Evolutionary conservation across 2,888 invertebrate genomes (phyloP).

Genomic region (Schizaphis graminum): DNA sequence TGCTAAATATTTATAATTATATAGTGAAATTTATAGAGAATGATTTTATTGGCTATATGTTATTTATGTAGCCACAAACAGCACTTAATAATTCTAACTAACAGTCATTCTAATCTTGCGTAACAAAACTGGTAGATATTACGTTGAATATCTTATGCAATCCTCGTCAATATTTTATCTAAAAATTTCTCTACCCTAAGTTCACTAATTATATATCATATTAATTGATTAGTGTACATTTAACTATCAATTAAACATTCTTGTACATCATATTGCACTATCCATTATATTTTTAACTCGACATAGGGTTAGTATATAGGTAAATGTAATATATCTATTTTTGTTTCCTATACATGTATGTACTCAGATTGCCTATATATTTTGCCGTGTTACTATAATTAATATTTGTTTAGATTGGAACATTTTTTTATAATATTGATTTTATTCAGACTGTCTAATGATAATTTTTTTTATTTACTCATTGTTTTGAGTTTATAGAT

Average conservation of each 20-base stretch:
- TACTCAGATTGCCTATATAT: conserved; percentile 57
- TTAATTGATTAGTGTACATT: neutral
- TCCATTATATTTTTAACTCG: neutral
- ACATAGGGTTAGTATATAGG: neutral
- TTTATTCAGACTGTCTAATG: neutral
- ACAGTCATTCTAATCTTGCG: neutral
- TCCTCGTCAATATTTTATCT: neutral
- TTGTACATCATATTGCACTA: neutral
- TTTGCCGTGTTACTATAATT: conserved; percentile 25
- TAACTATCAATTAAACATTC: neutral
- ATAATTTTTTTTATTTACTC: neutral
- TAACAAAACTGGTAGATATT: neutral
- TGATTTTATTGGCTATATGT: neutral
- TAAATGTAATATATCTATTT: neutral
- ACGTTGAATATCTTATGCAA: neutral
- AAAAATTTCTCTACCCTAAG: neutral
- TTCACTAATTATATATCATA: neutral
- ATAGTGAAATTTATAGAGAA: neutral
- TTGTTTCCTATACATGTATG: conserved; percentile 11
- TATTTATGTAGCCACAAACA: neutral
- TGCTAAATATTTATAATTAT: neutral
- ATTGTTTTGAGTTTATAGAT: neutral
- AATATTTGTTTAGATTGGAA: too few relatives aligned
- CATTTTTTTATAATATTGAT: neutral
- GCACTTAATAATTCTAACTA: neutral